Percentiles rank a stretch among this genome's conserved stretches.
phyloP scores from a whole-genome alignment of 23 tunicate genomes.

The Styela plicata region DNA sequence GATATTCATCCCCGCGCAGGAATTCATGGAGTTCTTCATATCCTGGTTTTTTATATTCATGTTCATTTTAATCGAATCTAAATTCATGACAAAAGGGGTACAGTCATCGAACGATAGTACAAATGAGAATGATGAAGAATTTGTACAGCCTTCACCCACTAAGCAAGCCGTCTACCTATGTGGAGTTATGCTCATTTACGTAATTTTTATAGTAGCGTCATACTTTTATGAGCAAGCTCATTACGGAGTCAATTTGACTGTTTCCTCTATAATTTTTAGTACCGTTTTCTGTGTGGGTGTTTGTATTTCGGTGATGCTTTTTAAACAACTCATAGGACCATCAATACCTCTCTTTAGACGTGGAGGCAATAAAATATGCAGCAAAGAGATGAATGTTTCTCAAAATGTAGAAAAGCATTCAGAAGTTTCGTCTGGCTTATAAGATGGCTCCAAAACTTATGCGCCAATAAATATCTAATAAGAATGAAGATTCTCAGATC shows the following conservation, averaged over 20 bases:
- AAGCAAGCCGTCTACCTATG: slow-evolving; percentile 63
- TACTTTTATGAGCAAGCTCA: slow-evolving; percentile 30
- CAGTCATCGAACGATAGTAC: background rate
- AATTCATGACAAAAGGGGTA: background rate
- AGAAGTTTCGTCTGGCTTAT: too few relatives aligned
- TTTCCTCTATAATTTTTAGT: slow-evolving; percentile 50
- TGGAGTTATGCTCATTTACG: slow-evolving; percentile 50
- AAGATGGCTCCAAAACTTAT: too few relatives aligned
- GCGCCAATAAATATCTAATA: too few relatives aligned
- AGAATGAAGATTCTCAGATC: too few relatives aligned
- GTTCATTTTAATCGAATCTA: slow-evolving; percentile 46
- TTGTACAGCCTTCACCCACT: slow-evolving; percentile 33
- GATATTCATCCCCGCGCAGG: slow-evolving; percentile 82
- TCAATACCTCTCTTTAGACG: background rate
- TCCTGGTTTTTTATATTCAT: slow-evolving; percentile 76
- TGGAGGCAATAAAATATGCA: background rate
- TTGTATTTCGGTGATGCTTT: slow-evolving; percentile 52
- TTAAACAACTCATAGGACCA: slow-evolving; percentile 75
- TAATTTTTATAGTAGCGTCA: slow-evolving; percentile 50
- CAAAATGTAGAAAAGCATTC: too few relatives aligned
- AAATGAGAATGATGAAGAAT: background rate
- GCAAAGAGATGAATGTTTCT: background rate
- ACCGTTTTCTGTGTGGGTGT: slow-evolving; percentile 59
- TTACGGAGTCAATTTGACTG: slow-evolving; percentile 21
- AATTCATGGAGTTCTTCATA: slow-evolving; percentile 57